phyloP scores from a whole-genome alignment of 2,888 invertebrate genomes.

The Drosophila fungiperda region DNA sequence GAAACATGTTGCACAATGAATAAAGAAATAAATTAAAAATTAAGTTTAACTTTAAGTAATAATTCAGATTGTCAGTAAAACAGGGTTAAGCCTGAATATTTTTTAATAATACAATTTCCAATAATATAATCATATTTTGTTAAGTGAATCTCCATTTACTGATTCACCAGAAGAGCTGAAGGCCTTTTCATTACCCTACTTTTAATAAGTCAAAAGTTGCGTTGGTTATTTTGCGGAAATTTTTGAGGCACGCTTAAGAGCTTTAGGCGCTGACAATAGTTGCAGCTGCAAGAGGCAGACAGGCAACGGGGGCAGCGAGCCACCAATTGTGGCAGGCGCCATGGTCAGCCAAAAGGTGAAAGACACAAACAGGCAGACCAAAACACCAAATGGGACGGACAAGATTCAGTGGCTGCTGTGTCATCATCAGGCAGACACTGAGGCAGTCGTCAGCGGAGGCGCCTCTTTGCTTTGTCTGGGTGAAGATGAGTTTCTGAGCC shows the following conservation, averaged over 20 bases:
- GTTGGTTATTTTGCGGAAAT: conserved; percentile 46
- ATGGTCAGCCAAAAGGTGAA: conserved; percentile 76
- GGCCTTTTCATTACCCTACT: conserved; percentile 22
- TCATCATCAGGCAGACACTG: conserved; percentile 49
- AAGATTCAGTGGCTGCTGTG: conserved; percentile 62
- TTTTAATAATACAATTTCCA: background rate
- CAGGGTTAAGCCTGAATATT: too few species aligned
- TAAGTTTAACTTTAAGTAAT: background rate
- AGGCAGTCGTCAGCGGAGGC: background rate
- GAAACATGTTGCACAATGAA: too few species aligned
- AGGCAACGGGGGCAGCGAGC: background rate
- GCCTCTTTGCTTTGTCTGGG: conserved; percentile 1
- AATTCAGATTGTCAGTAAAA: background rate
- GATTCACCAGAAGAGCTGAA: background rate
- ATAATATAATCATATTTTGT: background rate
- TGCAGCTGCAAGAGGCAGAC: background rate
- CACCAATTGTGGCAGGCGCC: conserved; percentile 66
- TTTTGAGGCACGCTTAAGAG: conserved; percentile 59
- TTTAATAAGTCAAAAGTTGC: conserved; percentile 33
- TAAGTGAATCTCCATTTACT: background rate
- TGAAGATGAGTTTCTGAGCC: conserved; percentile 4
- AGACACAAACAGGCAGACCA: conserved; percentile 44
- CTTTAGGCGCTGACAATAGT: conserved; percentile 47
- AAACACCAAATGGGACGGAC: conserved; percentile 33
- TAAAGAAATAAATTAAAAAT: too few species aligned